Percentiles rank a stretch among this genome's conserved stretches.
Conservation (phyloP, 2,797 vertebrate genomes). For the Labroides dimidiatus region DNA sequence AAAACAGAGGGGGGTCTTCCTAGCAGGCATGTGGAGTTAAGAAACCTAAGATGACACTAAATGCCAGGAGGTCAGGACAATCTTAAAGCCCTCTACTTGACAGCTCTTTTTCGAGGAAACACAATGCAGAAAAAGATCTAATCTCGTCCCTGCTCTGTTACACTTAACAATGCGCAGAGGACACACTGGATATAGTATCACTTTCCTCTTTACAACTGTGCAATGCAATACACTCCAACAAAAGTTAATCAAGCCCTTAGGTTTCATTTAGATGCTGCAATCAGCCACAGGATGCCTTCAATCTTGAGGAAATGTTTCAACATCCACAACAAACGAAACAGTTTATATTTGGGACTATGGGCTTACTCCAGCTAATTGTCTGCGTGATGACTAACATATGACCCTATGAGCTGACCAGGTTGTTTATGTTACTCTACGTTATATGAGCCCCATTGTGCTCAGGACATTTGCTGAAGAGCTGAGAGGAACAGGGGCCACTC, state of each 20-base stretch:
- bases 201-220: conserved; percentile 11
- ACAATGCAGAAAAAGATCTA: conserved; percentile 44
- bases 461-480: conserved; percentile 48
- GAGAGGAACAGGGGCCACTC: conserved; percentile 42
- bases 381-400: conserved; percentile 54
- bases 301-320: conserved; percentile 32
- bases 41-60: conserved; percentile 23
- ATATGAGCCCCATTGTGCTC: conserved; percentile 51
- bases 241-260: conserved; percentile 25
- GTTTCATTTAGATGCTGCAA: neutral
- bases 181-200: conserved; percentile 32
- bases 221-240: conserved; percentile 1
- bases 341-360: conserved; percentile 42
- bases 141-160: conserved; percentile 56
- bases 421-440: conserved; percentile 63
- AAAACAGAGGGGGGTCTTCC: neutral
- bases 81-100: conserved; percentile 10
- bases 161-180: conserved; percentile 23
- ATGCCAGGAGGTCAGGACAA: conserved; percentile 23
- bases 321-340: conserved; percentile 9
- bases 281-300: conserved; percentile 16
- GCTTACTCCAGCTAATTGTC: conserved; percentile 45
- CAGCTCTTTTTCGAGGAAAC: conserved; percentile 61
- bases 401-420: conserved; percentile 17
- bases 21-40: conserved; percentile 38